Percentiles rank a stretch among this genome's conserved stretches.
phyloP scores from a whole-genome alignment of 2,888 invertebrate species.

The Tenthredo amoena region DNA sequence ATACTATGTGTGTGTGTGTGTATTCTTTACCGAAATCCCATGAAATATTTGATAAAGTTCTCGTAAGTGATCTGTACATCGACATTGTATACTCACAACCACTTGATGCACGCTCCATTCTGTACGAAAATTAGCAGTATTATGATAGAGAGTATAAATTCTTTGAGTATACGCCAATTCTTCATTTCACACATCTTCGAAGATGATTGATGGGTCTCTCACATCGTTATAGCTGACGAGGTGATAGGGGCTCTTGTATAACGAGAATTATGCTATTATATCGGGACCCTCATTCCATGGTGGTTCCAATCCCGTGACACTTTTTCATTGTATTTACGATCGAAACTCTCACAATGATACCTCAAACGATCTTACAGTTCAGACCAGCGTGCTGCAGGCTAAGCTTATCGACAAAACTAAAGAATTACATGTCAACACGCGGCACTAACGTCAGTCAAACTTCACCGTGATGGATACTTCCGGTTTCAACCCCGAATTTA shows the following conservation, averaged over 20 bases:
- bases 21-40: too few species aligned
- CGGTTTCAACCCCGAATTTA: not conserved
- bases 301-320: slow-evolving; percentile 13
- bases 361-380: not conserved
- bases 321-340: not conserved
- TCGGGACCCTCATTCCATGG: not conserved
- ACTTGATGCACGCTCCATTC: slow-evolving; percentile 75
- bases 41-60: too few species aligned
- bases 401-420: slow-evolving; percentile 18
- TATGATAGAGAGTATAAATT: slow-evolving; percentile 56
- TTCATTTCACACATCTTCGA: slow-evolving; percentile 67
- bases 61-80: not conserved
- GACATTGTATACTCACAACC: slow-evolving; percentile 72
- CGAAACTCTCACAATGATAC: not conserved
- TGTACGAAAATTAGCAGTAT: slow-evolving; percentile 68
- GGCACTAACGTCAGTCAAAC: slow-evolving; percentile 27
- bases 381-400: not conserved
- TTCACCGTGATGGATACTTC: not conserved
- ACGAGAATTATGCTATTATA: not conserved
- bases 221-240: slow-evolving; percentile 11
- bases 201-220: not conserved
- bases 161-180: slow-evolving; percentile 54
- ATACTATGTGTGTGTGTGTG: too few species aligned
- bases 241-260: not conserved
- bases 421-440: slow-evolving; percentile 15